Percentiles rank a stretch among this genome's conserved stretches.
Evolutionary conservation across 2,888 invertebrate genomes (phyloP).

Genomic region (Acanthoscelides obtectus): DNA sequence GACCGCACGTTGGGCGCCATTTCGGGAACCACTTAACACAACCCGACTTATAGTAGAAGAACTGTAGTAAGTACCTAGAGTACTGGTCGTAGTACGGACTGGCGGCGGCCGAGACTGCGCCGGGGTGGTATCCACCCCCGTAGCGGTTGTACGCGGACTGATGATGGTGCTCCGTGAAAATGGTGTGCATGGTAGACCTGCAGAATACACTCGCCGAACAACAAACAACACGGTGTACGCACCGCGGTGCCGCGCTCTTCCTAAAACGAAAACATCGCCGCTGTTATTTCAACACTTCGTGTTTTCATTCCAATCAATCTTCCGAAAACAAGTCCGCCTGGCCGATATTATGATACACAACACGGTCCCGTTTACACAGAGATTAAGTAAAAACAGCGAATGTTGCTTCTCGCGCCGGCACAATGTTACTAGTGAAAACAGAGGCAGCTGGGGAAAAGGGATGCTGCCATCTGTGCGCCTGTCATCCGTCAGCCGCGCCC

Average conservation of each 20-base stretch:
- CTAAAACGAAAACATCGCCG: slow-evolving; percentile 39
- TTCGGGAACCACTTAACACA: neutral
- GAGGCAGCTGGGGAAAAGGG: slow-evolving; percentile 46
- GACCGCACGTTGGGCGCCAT: neutral
- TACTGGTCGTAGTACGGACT: slow-evolving; percentile 79
- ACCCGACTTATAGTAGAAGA: neutral
- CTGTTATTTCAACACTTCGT: slow-evolving; percentile 50
- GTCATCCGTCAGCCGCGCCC: slow-evolving; percentile 26
- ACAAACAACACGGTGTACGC: slow-evolving; percentile 35
- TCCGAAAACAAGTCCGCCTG: slow-evolving; percentile 58
- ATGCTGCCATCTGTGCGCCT: slow-evolving; percentile 28
- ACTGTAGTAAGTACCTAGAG: slow-evolving; percentile 47
- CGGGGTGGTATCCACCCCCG: slow-evolving; percentile 52
- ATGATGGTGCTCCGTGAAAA: slow-evolving; percentile 78
- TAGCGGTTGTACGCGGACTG: slow-evolving; percentile 87
- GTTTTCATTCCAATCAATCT: slow-evolving; percentile 50
- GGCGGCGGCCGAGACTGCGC: slow-evolving; percentile 57
- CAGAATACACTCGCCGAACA: slow-evolving; percentile 18
- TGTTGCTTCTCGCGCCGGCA: slow-evolving; percentile 51
- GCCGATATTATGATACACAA: slow-evolving; percentile 78
- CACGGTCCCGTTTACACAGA: slow-evolving; percentile 76
- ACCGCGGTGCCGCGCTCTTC: slow-evolving; percentile 34
- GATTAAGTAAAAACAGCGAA: slow-evolving; percentile 55
- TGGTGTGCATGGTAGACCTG: slow-evolving; percentile 69
- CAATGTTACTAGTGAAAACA: slow-evolving; percentile 53